Evolutionary conservation across 2,888 invertebrate species (phyloP), one percentile per base, ranked within the genome.

Genomic region (Drosophila melanosoma): DNA sequence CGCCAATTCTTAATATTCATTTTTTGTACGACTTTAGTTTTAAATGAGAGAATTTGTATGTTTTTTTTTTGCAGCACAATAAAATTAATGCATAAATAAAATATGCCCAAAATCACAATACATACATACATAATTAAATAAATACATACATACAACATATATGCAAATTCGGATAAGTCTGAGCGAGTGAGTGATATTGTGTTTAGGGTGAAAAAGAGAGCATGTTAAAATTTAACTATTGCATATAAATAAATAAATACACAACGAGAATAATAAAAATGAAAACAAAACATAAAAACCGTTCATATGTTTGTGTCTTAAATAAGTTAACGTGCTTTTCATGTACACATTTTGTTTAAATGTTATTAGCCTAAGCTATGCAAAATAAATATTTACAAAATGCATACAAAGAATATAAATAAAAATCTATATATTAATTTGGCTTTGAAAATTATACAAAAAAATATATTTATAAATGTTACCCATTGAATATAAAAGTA

Each of bases 101-200:
- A 69, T 65, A 82, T 69, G 68, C 74, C 58, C 51, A 52, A 58
- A 48, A 40, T 52, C 40, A 72, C 65, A 56, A 65, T 35, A 56
- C 23, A 42, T 38, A 79, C 65, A 85, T 33, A 66, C 48, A 69
- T 45, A 77, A 12, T 57, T 38, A 66, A 38, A 45, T 45, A 23
- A 75, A 58, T 42, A 54, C 45, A 70, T 58, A 79, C 65, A 81
- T 59, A 76, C 67, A 45, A 45, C 45, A 73, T 76, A 76, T 76
- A 65, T 71, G 73, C 74, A 88, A 86, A 90, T 91, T 93, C 92
- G 92, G 92, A 93, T 92, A 93, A 92, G 92, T 93, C 92, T 92
- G 92, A 92, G 91, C 81, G 93, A 87, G 92, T 91, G 92, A 92
- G 92, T 93, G 92, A 93, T 92, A 87, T 91, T 91, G 93, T 92